These are phyloP conservation scores for Sebastiscus albofasciatus DNA, from an alignment of 2,797 vertebrate genomes.

Conservation along the genomic window DNA sequence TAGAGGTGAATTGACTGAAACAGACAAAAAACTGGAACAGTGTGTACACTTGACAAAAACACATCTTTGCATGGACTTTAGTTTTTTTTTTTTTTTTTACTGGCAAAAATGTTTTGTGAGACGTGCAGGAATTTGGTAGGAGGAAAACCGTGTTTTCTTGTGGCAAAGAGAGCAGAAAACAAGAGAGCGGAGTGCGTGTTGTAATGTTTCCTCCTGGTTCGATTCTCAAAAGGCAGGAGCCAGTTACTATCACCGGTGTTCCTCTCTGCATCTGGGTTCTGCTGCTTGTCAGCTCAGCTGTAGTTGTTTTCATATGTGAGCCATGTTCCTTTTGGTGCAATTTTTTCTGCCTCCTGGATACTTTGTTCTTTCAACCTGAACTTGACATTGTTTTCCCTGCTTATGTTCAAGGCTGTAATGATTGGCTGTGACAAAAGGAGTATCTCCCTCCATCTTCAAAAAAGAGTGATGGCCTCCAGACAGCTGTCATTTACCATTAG, in stretches of 20 bases:
- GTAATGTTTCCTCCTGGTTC: conserved; percentile 69
- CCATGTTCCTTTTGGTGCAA: conserved; percentile 75
- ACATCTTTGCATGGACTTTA: conserved; percentile 51
- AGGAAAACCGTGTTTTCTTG: conserved; percentile 61
- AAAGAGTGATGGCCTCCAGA: conserved; percentile 75
- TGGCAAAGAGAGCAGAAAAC: conserved; percentile 63
- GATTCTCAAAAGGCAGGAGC: conserved; percentile 74
- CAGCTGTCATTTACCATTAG: conserved; percentile 83
- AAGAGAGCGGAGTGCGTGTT: conserved; percentile 51
- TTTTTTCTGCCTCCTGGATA: conserved; percentile 68
- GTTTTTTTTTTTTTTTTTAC: conserved; percentile 1
- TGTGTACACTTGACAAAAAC: conserved; percentile 62
- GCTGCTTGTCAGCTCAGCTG: conserved; percentile 70
- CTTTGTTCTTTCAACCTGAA: conserved; percentile 79
- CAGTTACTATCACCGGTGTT: conserved; percentile 65
- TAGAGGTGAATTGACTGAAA: conserved; percentile 40
- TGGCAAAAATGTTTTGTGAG: conserved; percentile 52
- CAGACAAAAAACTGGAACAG: conserved; percentile 49
- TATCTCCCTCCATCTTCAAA: conserved; percentile 70
- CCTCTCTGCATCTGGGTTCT: conserved; percentile 66
- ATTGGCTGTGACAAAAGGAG: conserved; percentile 82
- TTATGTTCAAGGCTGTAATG: conserved; percentile 74
- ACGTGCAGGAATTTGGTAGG: conserved; percentile 49
- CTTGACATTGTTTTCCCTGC: conserved; percentile 78
- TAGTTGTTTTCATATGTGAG: conserved; percentile 72